A percentile compares a stretch with the other conserved stretches of the same genome.
phyloP scores from a whole-genome alignment of 2,888 invertebrate species.

The Tuta absoluta region DNA sequence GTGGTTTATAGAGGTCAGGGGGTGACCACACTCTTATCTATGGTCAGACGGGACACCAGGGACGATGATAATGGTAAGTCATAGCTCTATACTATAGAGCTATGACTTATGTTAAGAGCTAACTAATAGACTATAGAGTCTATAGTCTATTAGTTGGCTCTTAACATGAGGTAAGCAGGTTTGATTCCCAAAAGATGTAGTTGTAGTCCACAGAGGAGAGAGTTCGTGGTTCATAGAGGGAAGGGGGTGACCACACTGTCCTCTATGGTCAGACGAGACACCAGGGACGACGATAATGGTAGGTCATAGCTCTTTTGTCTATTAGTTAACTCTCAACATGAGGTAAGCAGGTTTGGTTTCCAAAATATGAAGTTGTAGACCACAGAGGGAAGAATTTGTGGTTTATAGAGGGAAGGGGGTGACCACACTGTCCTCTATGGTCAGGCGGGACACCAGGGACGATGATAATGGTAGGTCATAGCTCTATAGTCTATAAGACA shows the following conservation, averaged over 20 bases:
- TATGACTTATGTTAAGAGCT: no score
- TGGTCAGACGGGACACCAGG: slow-evolving; percentile 63
- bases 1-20: slow-evolving; percentile 90
- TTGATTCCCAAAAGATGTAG: slow-evolving; percentile 71
- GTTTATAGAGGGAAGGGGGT: slow-evolving; percentile 90
- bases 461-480: slow-evolving; percentile 44
- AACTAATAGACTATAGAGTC: no score
- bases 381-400: slow-evolving; percentile 86
- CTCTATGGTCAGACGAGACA: slow-evolving; percentile 72
- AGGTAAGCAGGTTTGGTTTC: slow-evolving; percentile 71
- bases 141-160: no score
- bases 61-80: slow-evolving; percentile 49
- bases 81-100: background rate
- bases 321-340: no score
- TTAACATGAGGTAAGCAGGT: no score
- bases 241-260: slow-evolving; percentile 88
- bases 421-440: slow-evolving; percentile 83
- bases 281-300: slow-evolving; percentile 56
- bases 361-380: slow-evolving; percentile 65
- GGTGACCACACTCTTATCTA: slow-evolving; percentile 86
- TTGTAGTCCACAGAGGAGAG: slow-evolving; percentile 80
- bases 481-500: no score
- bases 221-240: slow-evolving; percentile 91
- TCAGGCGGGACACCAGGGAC: slow-evolving; percentile 59
- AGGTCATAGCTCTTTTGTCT: background rate